A percentile compares a stretch with the other conserved stretches of the same genome.
Conservation (phyloP, 1,140 invertebrate genomes). For the Parapsyche elsis region DNA sequence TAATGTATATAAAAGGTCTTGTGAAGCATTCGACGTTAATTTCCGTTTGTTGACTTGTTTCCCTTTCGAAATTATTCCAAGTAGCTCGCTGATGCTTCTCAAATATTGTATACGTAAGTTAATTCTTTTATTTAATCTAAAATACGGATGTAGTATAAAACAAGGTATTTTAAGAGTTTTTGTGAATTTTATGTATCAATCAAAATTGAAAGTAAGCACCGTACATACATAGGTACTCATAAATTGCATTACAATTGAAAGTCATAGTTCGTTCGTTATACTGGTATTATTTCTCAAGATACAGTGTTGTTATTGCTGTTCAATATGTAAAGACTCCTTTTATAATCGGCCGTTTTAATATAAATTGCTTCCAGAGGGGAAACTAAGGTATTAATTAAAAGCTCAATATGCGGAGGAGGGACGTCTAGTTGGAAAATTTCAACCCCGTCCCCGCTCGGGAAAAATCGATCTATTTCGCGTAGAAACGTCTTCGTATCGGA, state of each 20-base stretch:
- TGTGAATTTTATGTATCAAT: no score
- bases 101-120: neutral
- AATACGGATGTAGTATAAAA: no score
- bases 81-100: neutral
- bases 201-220: no score
- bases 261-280: no score
- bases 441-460: neutral
- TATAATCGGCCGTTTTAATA: conserved; percentile 4
- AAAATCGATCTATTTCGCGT: conserved; percentile 14
- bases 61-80: neutral
- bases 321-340: neutral
- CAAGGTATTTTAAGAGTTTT: no score
- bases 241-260: no score
- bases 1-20: no score
- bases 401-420: conserved; percentile 21
- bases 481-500: no score
- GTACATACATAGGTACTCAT: no score
- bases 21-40: neutral
- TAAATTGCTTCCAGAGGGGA: conserved; percentile 14
- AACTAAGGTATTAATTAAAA: conserved; percentile 13
- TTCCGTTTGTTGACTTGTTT: neutral
- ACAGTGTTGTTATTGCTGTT: no score
- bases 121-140: no score
- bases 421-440: neutral
- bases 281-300: no score